These are phyloP conservation scores for Burhinus bistriatus DNA, from an alignment of 2,113 vertebrate species.

Conservation along the genomic window DNA sequence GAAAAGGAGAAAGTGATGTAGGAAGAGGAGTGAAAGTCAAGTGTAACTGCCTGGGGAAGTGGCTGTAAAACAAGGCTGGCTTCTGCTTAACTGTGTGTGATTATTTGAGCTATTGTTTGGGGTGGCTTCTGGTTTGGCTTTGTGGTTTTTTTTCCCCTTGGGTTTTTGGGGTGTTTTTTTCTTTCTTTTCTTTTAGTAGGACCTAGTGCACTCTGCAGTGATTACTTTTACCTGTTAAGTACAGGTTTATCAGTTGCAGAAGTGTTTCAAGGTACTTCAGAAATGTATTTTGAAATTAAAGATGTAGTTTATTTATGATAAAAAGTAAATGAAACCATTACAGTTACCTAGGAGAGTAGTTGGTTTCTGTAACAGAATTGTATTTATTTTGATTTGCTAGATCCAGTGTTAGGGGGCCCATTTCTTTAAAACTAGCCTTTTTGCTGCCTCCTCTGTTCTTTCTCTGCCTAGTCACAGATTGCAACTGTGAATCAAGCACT, in stretches of 20 bases:
- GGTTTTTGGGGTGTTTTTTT: not conserved
- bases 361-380: not conserved
- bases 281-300: not conserved
- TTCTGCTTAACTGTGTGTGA: not conserved
- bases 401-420: not conserved
- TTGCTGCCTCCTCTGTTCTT: not conserved
- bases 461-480: not conserved
- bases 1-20: not conserved
- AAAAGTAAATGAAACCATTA: not conserved
- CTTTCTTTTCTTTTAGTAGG: not conserved
- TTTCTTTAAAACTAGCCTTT: not conserved
- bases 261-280: not conserved
- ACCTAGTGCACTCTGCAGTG: not conserved
- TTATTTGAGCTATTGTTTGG: not conserved
- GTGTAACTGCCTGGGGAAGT: not conserved
- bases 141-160: not conserved
- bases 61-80: not conserved
- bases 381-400: not conserved
- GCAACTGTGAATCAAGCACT: not conserved
- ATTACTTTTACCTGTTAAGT: not conserved
- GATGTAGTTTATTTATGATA: not conserved
- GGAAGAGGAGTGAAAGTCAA: not conserved
- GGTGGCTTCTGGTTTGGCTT: not conserved
- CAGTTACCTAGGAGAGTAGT: not conserved
- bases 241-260: not conserved